A percentile compares a stretch with the other conserved stretches of the same genome.
phyloP scores from a whole-genome alignment of 1,140 invertebrate genomes.

The Heliconius eleuchia region DNA sequence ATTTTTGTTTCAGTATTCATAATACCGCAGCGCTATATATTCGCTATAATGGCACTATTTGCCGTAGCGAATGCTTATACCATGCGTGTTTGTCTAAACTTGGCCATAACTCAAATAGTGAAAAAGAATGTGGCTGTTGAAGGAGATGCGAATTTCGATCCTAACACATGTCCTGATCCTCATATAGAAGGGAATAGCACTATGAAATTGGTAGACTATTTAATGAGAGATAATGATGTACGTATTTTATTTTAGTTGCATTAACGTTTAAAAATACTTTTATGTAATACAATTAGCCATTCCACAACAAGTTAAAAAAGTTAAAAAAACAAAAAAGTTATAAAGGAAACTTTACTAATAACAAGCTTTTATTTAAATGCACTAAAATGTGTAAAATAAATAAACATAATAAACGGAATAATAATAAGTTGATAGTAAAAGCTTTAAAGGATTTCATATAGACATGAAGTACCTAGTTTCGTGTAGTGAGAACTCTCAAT shows the following conservation, averaged over 20 bases:
- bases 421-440: too few species aligned
- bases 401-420: too few species aligned
- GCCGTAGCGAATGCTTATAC: conserved; percentile 94
- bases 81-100: conserved; percentile 93
- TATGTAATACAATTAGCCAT: too few species aligned
- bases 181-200: conserved; percentile 44
- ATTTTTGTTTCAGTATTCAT: too few species aligned
- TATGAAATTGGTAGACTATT: conserved; percentile 36
- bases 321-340: too few species aligned
- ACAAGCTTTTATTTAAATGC: too few species aligned
- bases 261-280: too few species aligned
- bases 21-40: conserved; percentile 88
- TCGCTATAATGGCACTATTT: conserved; percentile 92
- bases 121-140: conserved; percentile 48
- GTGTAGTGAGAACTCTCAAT: not conserved
- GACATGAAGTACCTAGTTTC: too few species aligned
- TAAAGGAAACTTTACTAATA: too few species aligned
- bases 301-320: not conserved
- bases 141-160: conserved; percentile 59
- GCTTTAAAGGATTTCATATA: too few species aligned
- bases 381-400: too few species aligned
- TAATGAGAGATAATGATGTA: conserved; percentile 46
- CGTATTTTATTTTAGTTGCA: conserved; percentile 21
- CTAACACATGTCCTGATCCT: conserved; percentile 53
- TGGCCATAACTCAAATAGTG: conserved; percentile 95